phyloP scores from a whole-genome alignment of 2,888 invertebrate genomes.

The Cyrtodaria siliqua region DNA sequence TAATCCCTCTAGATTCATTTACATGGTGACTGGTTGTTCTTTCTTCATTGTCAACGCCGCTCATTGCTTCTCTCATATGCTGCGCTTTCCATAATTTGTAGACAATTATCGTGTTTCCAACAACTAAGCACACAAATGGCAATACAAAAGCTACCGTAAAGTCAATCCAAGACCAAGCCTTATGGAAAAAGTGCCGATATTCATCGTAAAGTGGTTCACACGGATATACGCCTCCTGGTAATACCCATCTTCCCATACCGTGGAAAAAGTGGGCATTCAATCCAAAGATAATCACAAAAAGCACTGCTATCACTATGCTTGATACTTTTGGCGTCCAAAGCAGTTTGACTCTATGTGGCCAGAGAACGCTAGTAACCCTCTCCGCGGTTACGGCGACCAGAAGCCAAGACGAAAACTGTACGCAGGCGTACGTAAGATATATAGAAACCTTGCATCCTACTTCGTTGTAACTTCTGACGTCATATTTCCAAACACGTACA shows the following conservation, averaged over 20 bases:
- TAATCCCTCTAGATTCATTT: slow-evolving; percentile 21
- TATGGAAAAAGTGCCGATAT: slow-evolving; percentile 31
- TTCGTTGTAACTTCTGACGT: neutral
- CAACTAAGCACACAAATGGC: slow-evolving; percentile 37
- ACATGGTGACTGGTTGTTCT: slow-evolving; percentile 4
- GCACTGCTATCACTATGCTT: slow-evolving; percentile 2
- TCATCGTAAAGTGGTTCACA: slow-evolving; percentile 34
- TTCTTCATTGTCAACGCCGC: slow-evolving; percentile 8
- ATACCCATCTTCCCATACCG: neutral
- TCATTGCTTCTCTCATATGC: slow-evolving; percentile 18
- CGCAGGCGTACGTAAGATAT: slow-evolving; percentile 40
- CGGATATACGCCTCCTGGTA: slow-evolving; percentile 2
- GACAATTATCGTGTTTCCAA: slow-evolving; percentile 49
- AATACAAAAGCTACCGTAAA: slow-evolving; percentile 41
- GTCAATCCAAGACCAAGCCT: slow-evolving; percentile 52
- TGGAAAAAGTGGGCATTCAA: slow-evolving; percentile 26
- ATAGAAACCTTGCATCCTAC: slow-evolving; percentile 33
- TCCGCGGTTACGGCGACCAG: slow-evolving; percentile 54
- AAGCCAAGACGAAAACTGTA: slow-evolving; percentile 51
- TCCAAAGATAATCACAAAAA: slow-evolving; percentile 10
- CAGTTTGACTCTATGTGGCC: slow-evolving; percentile 45
- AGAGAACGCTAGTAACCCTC: slow-evolving; percentile 42
- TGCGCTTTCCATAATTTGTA: slow-evolving; percentile 14
- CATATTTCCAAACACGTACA: neutral
- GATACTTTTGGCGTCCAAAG: slow-evolving; percentile 18